These are phyloP conservation scores for Bovichtus variegatus DNA, from an alignment of 2,797 vertebrate species.

Conservation along the genomic window DNA sequence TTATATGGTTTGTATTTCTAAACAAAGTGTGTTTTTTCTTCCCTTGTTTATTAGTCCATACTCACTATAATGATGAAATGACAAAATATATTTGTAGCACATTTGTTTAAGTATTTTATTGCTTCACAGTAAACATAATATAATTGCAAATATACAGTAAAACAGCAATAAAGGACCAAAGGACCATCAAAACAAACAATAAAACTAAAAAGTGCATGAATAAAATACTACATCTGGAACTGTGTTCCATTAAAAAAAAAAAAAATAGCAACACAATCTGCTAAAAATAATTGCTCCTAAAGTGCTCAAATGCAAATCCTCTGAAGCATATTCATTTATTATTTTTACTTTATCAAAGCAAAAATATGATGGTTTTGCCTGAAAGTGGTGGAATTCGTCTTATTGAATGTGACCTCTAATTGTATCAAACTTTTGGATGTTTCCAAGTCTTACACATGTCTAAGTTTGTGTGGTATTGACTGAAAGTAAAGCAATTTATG, in stretches of 20 bases:
- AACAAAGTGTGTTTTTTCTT: not conserved
- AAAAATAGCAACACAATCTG: not conserved
- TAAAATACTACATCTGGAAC: not conserved
- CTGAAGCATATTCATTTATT: not conserved
- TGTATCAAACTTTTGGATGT: not conserved
- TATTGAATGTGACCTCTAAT: not conserved
- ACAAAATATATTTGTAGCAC: not conserved
- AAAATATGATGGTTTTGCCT: not conserved
- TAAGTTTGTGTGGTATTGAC: not conserved
- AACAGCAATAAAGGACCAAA: not conserved
- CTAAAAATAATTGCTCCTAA: not conserved
- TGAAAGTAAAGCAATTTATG: not conserved
- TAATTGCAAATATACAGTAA: not conserved
- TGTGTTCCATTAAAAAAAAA: constrained; percentile 7
- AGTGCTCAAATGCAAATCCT: not conserved
- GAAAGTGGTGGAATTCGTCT: not conserved
- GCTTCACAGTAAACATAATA: not conserved
- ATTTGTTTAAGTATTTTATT: not conserved
- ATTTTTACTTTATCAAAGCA: not conserved
- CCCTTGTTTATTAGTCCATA: not conserved
- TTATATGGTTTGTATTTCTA: not conserved
- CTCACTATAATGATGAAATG: not conserved
- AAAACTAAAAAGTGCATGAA: not conserved
- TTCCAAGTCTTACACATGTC: not conserved
- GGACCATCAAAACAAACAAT: not conserved